Evolutionary conservation across 2,113 vertebrate species (phyloP), one percentile per base, ranked within the genome.

Genomic region (Dasyprocta punctata): DNA sequence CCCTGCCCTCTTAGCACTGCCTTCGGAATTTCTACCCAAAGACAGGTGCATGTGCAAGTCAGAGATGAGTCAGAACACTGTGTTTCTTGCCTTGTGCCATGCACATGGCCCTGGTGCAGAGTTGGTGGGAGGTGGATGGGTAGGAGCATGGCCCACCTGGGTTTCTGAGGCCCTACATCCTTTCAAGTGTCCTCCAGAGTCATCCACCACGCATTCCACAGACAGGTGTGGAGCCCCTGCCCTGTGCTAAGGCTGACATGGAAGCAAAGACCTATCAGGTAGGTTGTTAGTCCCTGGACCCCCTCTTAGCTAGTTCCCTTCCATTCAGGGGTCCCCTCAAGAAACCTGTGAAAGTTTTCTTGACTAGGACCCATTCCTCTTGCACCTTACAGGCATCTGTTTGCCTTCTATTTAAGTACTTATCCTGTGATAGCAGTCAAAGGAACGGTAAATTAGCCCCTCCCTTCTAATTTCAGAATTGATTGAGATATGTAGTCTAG

Each of bases 91-190:
- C 19, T 9, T 49, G 20, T 4, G 5, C 47, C 38, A 2, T 7
- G 1, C 36, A 30, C 1, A 0, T 20, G 47, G 60, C n/a, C 81
- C 38, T 77, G 7, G 26, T 17, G 36, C 44, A 24, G 2, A n/a
- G 54, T 38, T 41, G 90, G 20, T 11, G 52, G 7, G 38, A 22
- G 24, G 47, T 47, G 20, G 49, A 33, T 0, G 1, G 52, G 38
- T 71, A 94, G 71, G 26, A 60, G 2, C 7, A 2, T 0, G 2
- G 36, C 17, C 77, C 54, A 12, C 1, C 44, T 3, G 0, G 19
- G 54, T 36, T 73, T 90, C 30, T 2, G 8, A 81, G 73, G 60
- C 33, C 60, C 28, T 73, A 52, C 56, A 1, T 24, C 36, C 52
- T 69, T 63, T 67, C 20, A 41, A 30, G 4, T 3, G 2, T 77